Evolutionary conservation across 2,888 invertebrate species (phyloP).

Genomic region (Ariolimax columbianus): DNA sequence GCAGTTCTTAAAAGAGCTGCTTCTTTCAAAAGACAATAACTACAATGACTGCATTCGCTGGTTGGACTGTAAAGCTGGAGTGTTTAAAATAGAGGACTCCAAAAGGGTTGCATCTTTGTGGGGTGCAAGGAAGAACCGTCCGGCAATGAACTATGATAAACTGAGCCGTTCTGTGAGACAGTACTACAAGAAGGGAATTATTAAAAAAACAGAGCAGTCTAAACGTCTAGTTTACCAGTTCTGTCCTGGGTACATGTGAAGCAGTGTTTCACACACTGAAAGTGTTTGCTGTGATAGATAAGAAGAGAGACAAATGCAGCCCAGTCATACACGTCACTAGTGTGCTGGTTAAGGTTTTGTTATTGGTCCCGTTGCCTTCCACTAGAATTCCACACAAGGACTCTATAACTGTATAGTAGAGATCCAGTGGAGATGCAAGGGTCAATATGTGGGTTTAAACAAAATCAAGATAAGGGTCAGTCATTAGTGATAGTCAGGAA

Average conservation of each 20-base stretch:
- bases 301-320: conserved; percentile 2
- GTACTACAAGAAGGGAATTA: conserved; percentile 81
- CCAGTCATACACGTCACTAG: neutral
- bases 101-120: conserved; percentile 97
- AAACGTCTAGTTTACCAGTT: conserved; percentile 99
- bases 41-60: conserved; percentile 97
- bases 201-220: conserved; percentile 96
- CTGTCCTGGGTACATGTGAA: conserved; percentile 83
- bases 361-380: conserved; percentile 12
- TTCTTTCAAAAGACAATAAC: conserved; percentile 89
- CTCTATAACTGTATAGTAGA: conserved; percentile 1
- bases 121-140: conserved; percentile 98
- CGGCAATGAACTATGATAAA: conserved; percentile 99
- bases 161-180: conserved; percentile 64
- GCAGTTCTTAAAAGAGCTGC: conserved; percentile 98
- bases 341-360: neutral
- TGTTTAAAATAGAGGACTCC: conserved; percentile 99
- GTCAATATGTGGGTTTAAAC: neutral
- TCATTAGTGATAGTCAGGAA: neutral
- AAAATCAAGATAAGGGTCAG: neutral
- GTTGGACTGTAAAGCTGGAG: conserved; percentile 90
- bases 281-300: conserved; percentile 5
- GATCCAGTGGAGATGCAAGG: conserved; percentile 31
- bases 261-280: neutral
- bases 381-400: conserved; percentile 24